A percentile compares a stretch with the other conserved stretches of the same genome.
Evolutionary conservation across 2,113 vertebrate genomes (phyloP).

Genomic region (Bufo bufo): DNA sequence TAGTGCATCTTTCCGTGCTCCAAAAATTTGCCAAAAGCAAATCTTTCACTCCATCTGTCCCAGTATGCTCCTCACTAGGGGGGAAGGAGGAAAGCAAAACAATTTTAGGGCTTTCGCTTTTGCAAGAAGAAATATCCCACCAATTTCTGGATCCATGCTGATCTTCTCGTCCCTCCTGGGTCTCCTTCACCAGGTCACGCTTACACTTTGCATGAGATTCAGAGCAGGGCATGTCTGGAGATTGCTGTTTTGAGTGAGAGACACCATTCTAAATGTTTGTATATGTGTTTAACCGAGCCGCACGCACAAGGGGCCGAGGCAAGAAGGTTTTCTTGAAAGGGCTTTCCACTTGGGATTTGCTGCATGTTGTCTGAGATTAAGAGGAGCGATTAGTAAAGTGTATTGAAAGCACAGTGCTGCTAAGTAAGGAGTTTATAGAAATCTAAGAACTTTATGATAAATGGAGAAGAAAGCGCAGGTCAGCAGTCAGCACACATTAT

Average conservation of each 20-base stretch:
- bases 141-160: conserved; percentile 37
- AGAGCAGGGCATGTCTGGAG: conserved; percentile 7
- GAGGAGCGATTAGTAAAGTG: conserved; percentile 46
- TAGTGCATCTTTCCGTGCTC: conserved; percentile 51
- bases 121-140: conserved; percentile 15
- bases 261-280: conserved; percentile 43
- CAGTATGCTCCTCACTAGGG: conserved; percentile 54
- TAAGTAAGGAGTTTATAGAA: conserved; percentile 21
- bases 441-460: background rate
- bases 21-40: conserved; percentile 58
- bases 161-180: conserved; percentile 34
- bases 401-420: conserved; percentile 41
- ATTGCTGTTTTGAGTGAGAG: conserved; percentile 29
- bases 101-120: conserved; percentile 51
- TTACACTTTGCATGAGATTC: conserved; percentile 42
- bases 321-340: conserved; percentile 43
- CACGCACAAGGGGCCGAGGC: conserved; percentile 47
- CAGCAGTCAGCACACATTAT: conserved; percentile 20
- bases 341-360: conserved; percentile 51
- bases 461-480: conserved; percentile 11
- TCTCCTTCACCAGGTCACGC: conserved; percentile 46
- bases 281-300: conserved; percentile 48
- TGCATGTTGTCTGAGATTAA: conserved; percentile 57
- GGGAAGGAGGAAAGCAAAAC: conserved; percentile 50
- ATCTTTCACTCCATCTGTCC: conserved; percentile 51